Evolutionary conservation across 2,888 invertebrate species (phyloP), one percentile per base, ranked within the genome.

Genomic region (Acanthosoma haemorrhoidale): DNA sequence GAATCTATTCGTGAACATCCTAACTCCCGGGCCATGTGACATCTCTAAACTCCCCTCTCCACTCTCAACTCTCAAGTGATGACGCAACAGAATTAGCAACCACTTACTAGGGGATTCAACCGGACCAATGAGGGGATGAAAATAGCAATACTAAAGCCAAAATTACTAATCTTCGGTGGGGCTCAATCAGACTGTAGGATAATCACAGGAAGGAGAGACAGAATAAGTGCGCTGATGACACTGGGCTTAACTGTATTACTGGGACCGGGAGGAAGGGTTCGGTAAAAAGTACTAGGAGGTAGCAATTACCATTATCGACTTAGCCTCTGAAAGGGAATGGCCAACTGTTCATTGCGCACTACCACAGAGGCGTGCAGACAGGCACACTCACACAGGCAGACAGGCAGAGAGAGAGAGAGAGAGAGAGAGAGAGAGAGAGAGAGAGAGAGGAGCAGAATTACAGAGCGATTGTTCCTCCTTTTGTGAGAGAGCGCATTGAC

Each of bases 401-500:
- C 8, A 36, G 36, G 13, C 8, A 36, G 36, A 36, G 36, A 36
- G 36, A 36, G 36, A 36, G 36, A 36, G 36, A 36, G 36, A 36
- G 36, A 36, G 36, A 36, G 36, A 36, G 36, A 36, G 36, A 36
- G 36, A 36, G 36, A 36, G 36, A 36, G 36, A 36, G 36, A 36
- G 36, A 36, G 36, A 36, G 36, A 36, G 36, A 36, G 36, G 13
- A 13, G 13, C 8, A 36, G 59, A 59, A 34, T 32, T 31, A 59
- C 32, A 32, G 32, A 32, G 59, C 31, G 59, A 59, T 31, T 59
- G 59, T 32, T 51, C 32, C 51, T 25, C 25, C 51, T 51, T 51
- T 51, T 51, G 51, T 51, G n/a, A n/a, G n/a, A n/a, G 51, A n/a
- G 25, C 51, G 51, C 51, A 51, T 25, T 51, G 51, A 51, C 51